Percentiles rank a stretch among this genome's conserved stretches.
Conservation (phyloP, 2,888 invertebrate genomes). For the Acanthosepion pharaonis region DNA sequence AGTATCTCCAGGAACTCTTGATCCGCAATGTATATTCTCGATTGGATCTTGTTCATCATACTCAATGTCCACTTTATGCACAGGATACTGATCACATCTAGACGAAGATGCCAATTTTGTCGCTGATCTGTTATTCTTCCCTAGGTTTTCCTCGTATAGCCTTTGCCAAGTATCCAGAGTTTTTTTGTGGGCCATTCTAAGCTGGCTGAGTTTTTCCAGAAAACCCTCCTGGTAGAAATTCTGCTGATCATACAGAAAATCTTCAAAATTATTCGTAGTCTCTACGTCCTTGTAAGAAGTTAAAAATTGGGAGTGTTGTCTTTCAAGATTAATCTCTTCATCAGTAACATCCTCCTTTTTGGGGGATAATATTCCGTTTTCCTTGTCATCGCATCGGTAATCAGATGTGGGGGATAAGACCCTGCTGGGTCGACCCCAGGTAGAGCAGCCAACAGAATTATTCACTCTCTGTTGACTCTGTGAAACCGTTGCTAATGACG, state of each 20-base stretch:
- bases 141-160: constrained; percentile 67
- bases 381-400: neutral
- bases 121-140: neutral
- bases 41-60: neutral
- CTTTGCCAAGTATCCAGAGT: constrained; percentile 69
- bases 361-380: neutral
- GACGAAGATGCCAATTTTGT: neutral
- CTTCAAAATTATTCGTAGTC: neutral
- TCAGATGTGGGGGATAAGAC: neutral
- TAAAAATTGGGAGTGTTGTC: neutral
- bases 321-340: constrained; percentile 63
- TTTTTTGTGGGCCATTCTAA: constrained; percentile 72
- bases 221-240: neutral
- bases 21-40: neutral
- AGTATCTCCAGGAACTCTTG: neutral
- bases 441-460: neutral
- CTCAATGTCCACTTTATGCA: neutral
- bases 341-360: constrained; percentile 50
- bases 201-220: constrained; percentile 61
- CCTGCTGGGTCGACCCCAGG: neutral
- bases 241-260: neutral
- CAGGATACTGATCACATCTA: neutral
- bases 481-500: constrained; percentile 42
- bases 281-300: neutral
- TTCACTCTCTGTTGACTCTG: neutral